A percentile compares a stretch with the other conserved stretches of the same genome.
These are phyloP conservation scores for Eupeodes corollae DNA, from an alignment of 1,140 invertebrate genomes.

Conservation along the genomic window DNA sequence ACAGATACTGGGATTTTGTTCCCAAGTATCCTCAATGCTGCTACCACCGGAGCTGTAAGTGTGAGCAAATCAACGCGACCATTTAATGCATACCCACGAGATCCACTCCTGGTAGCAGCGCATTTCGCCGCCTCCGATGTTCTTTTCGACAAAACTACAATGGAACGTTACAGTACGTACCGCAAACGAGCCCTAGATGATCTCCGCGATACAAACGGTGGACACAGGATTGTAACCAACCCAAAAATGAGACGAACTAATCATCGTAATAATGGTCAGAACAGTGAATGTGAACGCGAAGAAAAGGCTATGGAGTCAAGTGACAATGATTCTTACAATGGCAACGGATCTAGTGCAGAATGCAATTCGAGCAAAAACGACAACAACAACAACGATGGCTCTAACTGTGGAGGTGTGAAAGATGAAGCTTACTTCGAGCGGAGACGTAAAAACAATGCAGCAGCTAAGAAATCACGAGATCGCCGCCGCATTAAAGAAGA, in stretches of 20 bases:
- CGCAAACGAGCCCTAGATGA: conserved; percentile 51
- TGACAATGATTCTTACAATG: conserved; percentile 30
- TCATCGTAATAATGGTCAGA: conserved; percentile 22
- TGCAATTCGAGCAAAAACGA: background rate
- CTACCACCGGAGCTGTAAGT: background rate
- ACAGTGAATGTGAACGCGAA: conserved; percentile 17
- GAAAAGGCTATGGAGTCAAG: conserved; percentile 25
- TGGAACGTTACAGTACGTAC: conserved; percentile 54
- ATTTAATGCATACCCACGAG: conserved; percentile 61
- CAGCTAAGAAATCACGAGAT: conserved; percentile 88
- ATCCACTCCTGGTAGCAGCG: conserved; percentile 47
- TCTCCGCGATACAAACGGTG: conserved; percentile 48
- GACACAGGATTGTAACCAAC: conserved; percentile 44
- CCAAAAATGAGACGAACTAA: conserved; percentile 50
- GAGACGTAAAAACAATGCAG: conserved; percentile 86
- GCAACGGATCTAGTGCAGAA: conserved; percentile 16
- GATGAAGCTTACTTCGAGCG: conserved; percentile 80
- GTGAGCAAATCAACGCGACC: conserved; percentile 40
- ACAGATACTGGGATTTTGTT: background rate
- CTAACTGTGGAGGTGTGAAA: conserved; percentile 40
- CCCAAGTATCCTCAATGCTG: background rate
- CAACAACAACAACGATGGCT: background rate
- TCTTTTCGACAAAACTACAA: conserved; percentile 41
- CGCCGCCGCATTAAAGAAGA: conserved; percentile 82
- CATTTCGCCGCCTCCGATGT: conserved; percentile 38